Conservation (phyloP, 2,888 invertebrate species). For the Drosophila barbarae region DNA sequence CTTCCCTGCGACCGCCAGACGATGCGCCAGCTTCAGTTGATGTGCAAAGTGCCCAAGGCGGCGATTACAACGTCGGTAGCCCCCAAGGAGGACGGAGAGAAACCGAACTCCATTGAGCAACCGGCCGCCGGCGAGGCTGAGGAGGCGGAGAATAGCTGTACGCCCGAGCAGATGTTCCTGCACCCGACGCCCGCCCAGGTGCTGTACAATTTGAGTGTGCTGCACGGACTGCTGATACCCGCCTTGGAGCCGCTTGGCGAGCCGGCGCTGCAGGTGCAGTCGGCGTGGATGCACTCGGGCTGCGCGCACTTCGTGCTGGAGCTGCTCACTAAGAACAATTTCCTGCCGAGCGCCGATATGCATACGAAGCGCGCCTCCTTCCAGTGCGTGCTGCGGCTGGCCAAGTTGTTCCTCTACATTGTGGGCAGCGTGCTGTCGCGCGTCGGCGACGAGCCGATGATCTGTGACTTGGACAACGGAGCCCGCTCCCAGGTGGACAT, state of each 20-base stretch:
- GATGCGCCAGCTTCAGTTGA: conserved; percentile 77
- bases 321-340: conserved; percentile 91
- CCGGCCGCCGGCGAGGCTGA: conserved; percentile 35
- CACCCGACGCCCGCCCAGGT: conserved; percentile 87
- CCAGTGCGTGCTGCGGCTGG: conserved; percentile 91
- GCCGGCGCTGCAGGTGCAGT: conserved; percentile 82
- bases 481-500: conserved; percentile 82
- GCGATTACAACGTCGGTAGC: conserved; percentile 12
- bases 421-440: conserved; percentile 89
- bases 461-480: conserved; percentile 79
- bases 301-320: conserved; percentile 85
- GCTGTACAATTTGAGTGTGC: conserved; percentile 88
- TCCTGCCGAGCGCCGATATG: conserved; percentile 88
- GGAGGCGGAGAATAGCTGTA: conserved; percentile 61
- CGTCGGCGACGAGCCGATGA: conserved; percentile 82
- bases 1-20: conserved; percentile 80
- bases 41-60: conserved; percentile 75
- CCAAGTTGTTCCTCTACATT: conserved; percentile 92
- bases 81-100: conserved; percentile 52
- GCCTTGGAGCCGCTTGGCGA: conserved; percentile 90
- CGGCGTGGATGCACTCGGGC: conserved; percentile 83
- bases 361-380: conserved; percentile 90
- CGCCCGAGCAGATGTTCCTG: conserved; percentile 85
- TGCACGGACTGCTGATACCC: conserved; percentile 95
- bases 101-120: conserved; percentile 42